Conservation (phyloP, 2,888 invertebrate species). For the Pecten maximus region DNA sequence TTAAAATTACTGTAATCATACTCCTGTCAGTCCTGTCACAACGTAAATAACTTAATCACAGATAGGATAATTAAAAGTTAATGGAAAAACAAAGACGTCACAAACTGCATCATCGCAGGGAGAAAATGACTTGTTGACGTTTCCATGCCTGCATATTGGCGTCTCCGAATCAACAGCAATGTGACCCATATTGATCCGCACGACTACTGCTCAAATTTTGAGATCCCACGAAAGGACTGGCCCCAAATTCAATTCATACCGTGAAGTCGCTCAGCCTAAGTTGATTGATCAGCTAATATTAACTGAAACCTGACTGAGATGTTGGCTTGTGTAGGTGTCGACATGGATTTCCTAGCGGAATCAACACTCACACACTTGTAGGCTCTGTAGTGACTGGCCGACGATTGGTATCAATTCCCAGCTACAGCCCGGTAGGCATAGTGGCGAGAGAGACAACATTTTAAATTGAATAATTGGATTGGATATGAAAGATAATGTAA, state of each 20-base stretch:
- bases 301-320: slow-evolving; percentile 4
- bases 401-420: background rate
- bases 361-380: background rate
- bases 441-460: slow-evolving; percentile 35
- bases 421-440: background rate
- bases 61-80: too few species aligned
- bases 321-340: background rate
- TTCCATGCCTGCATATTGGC: background rate
- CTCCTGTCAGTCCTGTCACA: too few species aligned
- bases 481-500: slow-evolving; percentile 33
- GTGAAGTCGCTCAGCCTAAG: background rate
- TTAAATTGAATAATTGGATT: slow-evolving; percentile 31
- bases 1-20: too few species aligned
- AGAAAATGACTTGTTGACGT: background rate
- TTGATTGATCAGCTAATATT: slow-evolving; percentile 27
- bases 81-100: too few species aligned
- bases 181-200: background rate
- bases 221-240: background rate
- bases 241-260: background rate
- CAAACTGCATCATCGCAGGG: too few species aligned
- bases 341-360: background rate
- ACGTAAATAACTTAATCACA: too few species aligned
- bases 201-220: background rate
- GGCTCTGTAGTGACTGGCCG: background rate
- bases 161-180: background rate